A percentile compares a stretch with the other conserved stretches of the same genome.
These are phyloP conservation scores for Zaprionus camerounensis DNA, from an alignment of 1,140 invertebrate genomes.

Conservation along the genomic window DNA sequence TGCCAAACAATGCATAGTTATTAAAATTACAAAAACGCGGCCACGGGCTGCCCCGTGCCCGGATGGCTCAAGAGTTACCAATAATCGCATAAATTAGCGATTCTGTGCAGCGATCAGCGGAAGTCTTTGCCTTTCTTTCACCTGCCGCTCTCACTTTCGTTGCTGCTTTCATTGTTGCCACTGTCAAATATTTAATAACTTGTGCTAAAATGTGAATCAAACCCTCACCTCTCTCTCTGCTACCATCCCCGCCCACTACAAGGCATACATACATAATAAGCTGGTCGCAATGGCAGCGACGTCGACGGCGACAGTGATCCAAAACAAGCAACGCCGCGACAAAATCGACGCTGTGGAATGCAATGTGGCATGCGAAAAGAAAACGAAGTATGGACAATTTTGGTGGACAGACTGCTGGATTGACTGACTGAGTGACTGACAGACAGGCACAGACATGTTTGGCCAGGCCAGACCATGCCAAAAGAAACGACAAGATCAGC, in stretches of 20 bases:
- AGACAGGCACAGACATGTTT: slow-evolving; percentile 53
- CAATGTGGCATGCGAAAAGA: slow-evolving; percentile 68
- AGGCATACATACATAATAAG: slow-evolving; percentile 61
- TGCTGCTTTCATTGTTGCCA: slow-evolving; percentile 20
- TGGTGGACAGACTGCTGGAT: slow-evolving; percentile 17
- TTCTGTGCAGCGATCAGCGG: slow-evolving; percentile 54
- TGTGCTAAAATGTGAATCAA: slow-evolving; percentile 78
- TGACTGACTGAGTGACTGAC: slow-evolving; percentile 20
- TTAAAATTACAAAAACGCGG: slow-evolving; percentile 65
- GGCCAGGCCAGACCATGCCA: slow-evolving; percentile 31
- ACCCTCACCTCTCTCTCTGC: slow-evolving; percentile 28
- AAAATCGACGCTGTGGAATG: slow-evolving; percentile 67
- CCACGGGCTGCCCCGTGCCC: slow-evolving; percentile 1
- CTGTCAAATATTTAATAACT: slow-evolving; percentile 79
- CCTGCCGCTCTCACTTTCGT: slow-evolving; percentile 42
- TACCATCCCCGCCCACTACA: background rate
- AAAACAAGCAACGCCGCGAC: slow-evolving; percentile 9
- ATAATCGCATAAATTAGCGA: slow-evolving; percentile 79
- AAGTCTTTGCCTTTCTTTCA: slow-evolving; percentile 76
- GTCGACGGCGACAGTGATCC: slow-evolving; percentile 15
- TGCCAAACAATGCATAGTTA: slow-evolving; percentile 60
- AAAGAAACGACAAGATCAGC: slow-evolving; percentile 10
- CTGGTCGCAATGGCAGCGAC: slow-evolving; percentile 13
- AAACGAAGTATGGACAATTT: slow-evolving; percentile 61
- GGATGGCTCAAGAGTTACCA: slow-evolving; percentile 42